phyloP scores from a whole-genome alignment of 2,113 vertebrate species.

The Gopherus evgoodei region DNA sequence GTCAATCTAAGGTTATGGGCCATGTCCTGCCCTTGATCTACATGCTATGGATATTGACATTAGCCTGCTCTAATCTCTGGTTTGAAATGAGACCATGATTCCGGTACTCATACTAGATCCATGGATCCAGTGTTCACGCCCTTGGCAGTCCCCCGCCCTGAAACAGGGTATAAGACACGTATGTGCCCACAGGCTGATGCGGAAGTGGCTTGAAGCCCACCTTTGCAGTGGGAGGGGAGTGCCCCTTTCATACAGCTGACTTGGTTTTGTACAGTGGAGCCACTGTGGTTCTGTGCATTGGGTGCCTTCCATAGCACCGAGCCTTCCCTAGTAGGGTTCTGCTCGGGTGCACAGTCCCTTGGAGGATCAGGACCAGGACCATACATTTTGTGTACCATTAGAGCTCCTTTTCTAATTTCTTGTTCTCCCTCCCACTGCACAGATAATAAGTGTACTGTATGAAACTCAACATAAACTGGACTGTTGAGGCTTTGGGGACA shows the following conservation, averaged over 20 bases:
- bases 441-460: neutral
- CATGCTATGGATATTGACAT: neutral
- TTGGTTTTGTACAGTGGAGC: neutral
- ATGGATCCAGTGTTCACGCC: neutral
- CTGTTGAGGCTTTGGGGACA: neutral
- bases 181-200: neutral
- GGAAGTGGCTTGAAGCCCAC: neutral
- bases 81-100: neutral
- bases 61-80: neutral
- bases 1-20: neutral
- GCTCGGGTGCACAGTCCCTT: neutral
- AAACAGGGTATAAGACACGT: neutral
- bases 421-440: neutral
- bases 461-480: neutral
- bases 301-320: neutral
- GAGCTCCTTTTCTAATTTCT: neutral
- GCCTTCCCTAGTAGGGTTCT: neutral
- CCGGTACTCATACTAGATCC: neutral
- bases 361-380: neutral
- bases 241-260: neutral
- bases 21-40: neutral
- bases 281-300: neutral
- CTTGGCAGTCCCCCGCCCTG: neutral
- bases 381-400: neutral
- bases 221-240: neutral